Percentiles rank a stretch among this genome's conserved stretches.
Conservation (phyloP, 2,797 vertebrate genomes). For the Cynopterus sphinx region DNA sequence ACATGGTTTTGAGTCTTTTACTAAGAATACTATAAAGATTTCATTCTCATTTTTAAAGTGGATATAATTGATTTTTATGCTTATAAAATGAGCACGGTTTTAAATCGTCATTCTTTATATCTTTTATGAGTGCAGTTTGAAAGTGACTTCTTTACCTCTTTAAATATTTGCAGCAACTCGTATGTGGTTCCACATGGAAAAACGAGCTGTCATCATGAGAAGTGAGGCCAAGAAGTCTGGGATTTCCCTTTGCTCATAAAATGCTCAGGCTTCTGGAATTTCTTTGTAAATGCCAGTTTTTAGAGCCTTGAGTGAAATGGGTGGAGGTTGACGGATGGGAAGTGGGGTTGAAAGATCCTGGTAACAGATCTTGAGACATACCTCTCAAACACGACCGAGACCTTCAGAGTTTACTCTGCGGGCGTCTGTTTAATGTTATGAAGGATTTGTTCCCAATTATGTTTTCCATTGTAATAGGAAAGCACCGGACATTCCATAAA, state of each 20-base stretch:
- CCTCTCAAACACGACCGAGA: background rate
- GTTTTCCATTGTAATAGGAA: slow-evolving; percentile 18
- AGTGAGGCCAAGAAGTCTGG: slow-evolving; percentile 62
- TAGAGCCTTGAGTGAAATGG: background rate
- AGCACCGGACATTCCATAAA: background rate
- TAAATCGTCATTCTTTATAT: slow-evolving; percentile 27
- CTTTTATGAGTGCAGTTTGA: slow-evolving; percentile 51
- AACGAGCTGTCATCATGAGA: slow-evolving; percentile 68
- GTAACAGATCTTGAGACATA: slow-evolving; percentile 36
- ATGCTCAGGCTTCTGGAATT: slow-evolving; percentile 76
- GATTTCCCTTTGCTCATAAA: slow-evolving; percentile 76
- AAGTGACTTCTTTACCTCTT: slow-evolving; percentile 45
- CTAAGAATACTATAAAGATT: background rate
- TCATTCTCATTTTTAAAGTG: background rate
- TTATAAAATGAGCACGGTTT: background rate
- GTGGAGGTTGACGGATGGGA: slow-evolving; percentile 35
- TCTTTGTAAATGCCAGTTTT: slow-evolving; percentile 73
- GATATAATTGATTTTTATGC: slow-evolving; percentile 33
- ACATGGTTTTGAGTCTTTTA: background rate
- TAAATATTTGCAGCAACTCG: slow-evolving; percentile 62
- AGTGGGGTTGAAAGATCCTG: slow-evolving; percentile 45
- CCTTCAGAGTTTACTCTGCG: slow-evolving; percentile 41
- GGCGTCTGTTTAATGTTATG: slow-evolving; percentile 38
- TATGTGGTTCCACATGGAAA: slow-evolving; percentile 62
- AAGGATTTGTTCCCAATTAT: slow-evolving; percentile 48